Base-by-base conservation (phyloP, 2,113 vertebrate genomes). In the Astur gentilis region DNA sequence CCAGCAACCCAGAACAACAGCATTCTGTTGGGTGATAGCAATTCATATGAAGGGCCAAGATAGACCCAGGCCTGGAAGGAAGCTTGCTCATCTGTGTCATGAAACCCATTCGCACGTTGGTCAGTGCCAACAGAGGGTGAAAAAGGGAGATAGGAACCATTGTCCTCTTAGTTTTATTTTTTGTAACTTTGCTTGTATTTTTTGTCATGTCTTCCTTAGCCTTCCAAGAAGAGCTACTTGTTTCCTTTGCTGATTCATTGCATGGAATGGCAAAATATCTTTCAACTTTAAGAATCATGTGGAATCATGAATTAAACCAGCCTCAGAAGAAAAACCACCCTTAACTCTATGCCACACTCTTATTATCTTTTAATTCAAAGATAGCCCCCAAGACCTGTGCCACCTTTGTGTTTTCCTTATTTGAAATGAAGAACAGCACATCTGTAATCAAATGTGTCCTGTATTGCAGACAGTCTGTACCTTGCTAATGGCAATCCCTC, bases 21-120 rank as follows among this genome's bases (percentile, higher is more conserved):
- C n/a, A 16, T 76, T 94, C 27, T 72, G 9, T 29, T 82, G 44
- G 8, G 10, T 65, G 9, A 50, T 5, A 60, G 34, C 16, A 69
- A 12, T 77, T 49, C 0, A 0, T 47, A 31, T 13, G 27, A 52
- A 49, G 6, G n/a, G 15, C 52, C 17, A 60, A 36, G 49, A 65
- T 4, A 61, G 8, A 14, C 22, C 25, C 45, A 36, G 0, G 10
- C 8, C 21, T 79, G 40, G 45, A 80, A 71, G 40, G 23, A 69
- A 31, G 1, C 2, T 54, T 78, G 34, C 50, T 86, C 40, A 71
- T 17, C 27, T 79, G 13, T 57, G 45, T 86, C 32, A 16, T 61
- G 29, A 85, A 55, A 55, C 22, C 31, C 18, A 11, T 72, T 64
- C 49, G 6, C 44, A 72, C 16, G 4, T 13, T 18, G 34, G 9